Evolutionary conservation across 2,797 vertebrate species (phyloP), one percentile per base, ranked within the genome.

Genomic region (Otolemur crassicaudatus): DNA sequence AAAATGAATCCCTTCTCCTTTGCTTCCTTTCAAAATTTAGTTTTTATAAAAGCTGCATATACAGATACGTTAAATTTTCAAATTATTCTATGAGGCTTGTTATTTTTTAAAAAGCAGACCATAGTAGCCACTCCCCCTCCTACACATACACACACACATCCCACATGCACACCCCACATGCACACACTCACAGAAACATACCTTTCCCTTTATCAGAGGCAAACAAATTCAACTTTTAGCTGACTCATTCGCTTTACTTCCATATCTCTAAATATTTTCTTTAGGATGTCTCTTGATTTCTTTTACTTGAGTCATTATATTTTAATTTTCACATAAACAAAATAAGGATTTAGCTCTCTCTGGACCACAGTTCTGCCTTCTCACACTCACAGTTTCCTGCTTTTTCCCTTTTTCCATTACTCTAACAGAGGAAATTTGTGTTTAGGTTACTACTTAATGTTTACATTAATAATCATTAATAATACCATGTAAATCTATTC

Each of bases 181-280:
- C 19, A 69, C 6, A 58, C 49, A 27, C 69, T 3, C 4, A 34
- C 29, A 72, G 4, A 61, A 11, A 69, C 7, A 73, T 10, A 60
- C 22, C 17, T 16, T 46, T 67, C 34, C 4, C 2, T 73, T 89
- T 77, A 83, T 53, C 19, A 46, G 61, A 49, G 25, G 49, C 10
- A 82, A 70, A 79, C 17, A 22, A 11, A 4, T 65, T 70, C 40
- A 92, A 63, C 19, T 34, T 94, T 34, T 3, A 87, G 22, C 11
- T 73, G 23, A 94, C 37, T 87, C 13, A 77, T 93, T 91, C 81
- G n/a, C 7, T 67, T 88, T 93, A 73, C 20, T 14, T 79, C 5
- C 3, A 75, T 14, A 58, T 23, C 23, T 63, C 37, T 85, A 75
- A 79, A 37, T 61, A 49, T 77, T 58, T 83, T 34, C 65, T 73